phyloP scores from a whole-genome alignment of 2,888 invertebrate genomes.

The Chaitophorus viminalis region DNA sequence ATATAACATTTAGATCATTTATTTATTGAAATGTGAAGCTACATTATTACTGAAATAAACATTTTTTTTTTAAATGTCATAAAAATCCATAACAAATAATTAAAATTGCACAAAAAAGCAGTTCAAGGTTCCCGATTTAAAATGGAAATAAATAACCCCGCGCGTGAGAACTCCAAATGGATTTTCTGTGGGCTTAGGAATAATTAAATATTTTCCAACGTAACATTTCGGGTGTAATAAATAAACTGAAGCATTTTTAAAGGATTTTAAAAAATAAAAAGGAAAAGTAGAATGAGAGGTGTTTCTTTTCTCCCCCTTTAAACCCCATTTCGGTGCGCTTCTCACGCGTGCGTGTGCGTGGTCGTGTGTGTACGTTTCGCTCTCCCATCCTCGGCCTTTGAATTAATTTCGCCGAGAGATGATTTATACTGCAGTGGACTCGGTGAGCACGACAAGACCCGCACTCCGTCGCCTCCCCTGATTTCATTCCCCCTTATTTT shows the following conservation, averaged over 20 bases:
- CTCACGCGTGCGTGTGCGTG: not conserved
- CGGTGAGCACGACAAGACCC: not conserved
- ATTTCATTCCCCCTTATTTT: not conserved
- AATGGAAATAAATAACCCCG: not conserved
- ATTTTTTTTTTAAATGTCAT: slow-evolving; percentile 19
- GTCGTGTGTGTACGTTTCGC: not conserved
- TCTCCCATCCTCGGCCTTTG: not conserved
- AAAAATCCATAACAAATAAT: slow-evolving; percentile 13
- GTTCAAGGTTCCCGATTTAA: not conserved
- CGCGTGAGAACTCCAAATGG: slow-evolving; percentile 11
- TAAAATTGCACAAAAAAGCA: not conserved
- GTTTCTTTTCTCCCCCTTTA: not conserved
- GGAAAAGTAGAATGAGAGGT: not conserved
- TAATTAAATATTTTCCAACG: slow-evolving; percentile 40
- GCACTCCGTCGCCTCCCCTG: not conserved
- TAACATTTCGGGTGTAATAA: not conserved
- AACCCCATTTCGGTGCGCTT: not conserved
- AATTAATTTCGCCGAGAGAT: slow-evolving; percentile 37
- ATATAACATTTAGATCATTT: too few species aligned
- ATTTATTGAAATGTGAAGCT: not conserved
- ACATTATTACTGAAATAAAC: not conserved
- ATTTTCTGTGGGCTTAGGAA: not conserved
- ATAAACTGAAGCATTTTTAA: not conserved
- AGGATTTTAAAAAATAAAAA: not conserved
- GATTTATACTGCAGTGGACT: slow-evolving; percentile 16